Conservation (phyloP, 2,888 invertebrate species). For the Tricholauxania praeusta region DNA sequence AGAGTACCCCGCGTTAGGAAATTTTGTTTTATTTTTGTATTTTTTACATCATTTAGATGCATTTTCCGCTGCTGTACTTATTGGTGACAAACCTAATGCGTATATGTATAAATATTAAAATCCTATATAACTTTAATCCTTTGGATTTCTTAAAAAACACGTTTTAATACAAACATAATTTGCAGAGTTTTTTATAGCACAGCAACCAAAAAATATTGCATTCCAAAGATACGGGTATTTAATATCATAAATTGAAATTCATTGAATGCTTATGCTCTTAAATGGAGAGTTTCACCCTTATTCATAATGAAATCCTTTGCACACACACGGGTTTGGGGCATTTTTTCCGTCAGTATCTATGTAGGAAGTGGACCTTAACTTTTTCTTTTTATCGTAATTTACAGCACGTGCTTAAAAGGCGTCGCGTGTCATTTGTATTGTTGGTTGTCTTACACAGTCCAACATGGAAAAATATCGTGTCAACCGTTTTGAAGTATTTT, state of each 20-base stretch:
- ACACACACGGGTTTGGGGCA: not conserved
- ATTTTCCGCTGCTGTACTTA: not conserved
- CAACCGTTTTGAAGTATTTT: too few species aligned
- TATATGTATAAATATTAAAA: not conserved
- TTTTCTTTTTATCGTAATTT: not conserved
- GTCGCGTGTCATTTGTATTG: conserved; percentile 17
- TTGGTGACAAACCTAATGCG: not conserved
- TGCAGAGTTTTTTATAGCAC: too few species aligned
- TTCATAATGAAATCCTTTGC: not conserved
- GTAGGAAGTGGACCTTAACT: too few species aligned
- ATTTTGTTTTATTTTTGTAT: too few species aligned
- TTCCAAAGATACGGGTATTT: not conserved
- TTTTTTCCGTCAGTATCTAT: too few species aligned
- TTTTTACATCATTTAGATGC: not conserved
- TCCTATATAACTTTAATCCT: not conserved
- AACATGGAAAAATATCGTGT: too few species aligned
- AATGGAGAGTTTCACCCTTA: not conserved
- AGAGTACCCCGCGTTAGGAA: too few species aligned
- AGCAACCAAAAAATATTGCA: not conserved
- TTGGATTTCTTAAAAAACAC: too few species aligned
- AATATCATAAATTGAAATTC: too few species aligned
- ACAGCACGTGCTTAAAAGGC: conserved; percentile 13
- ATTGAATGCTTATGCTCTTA: not conserved
- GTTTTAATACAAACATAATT: too few species aligned
- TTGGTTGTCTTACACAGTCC: not conserved